Conservation (phyloP, 2,888 invertebrate genomes). For the Tetramorium bicarinatum region DNA sequence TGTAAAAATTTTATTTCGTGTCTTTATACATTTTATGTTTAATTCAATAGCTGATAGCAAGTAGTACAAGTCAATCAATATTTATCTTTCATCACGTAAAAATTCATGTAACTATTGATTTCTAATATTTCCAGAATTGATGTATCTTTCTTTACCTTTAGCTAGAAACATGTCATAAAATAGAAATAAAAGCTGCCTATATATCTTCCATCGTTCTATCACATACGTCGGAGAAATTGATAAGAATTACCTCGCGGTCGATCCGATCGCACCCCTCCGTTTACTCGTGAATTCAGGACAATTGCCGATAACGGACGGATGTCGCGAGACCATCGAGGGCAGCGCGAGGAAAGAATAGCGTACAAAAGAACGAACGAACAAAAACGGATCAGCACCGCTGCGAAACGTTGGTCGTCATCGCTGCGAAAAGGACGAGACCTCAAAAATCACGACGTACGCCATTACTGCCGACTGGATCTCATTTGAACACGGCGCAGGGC, state of each 20-base stretch:
- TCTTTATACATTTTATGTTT: neutral
- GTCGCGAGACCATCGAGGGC: neutral
- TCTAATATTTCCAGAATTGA: neutral
- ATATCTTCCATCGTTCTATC: neutral
- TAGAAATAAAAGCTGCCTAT: neutral
- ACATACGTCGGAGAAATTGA: constrained; percentile 11
- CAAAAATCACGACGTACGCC: constrained; percentile 76
- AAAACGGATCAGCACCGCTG: constrained; percentile 14
- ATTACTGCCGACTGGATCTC: constrained; percentile 77
- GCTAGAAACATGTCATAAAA: neutral
- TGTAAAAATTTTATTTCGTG: neutral
- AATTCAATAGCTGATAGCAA: neutral
- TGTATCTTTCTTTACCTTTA: neutral
- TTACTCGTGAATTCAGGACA: constrained; percentile 62
- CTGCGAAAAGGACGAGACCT: constrained; percentile 72
- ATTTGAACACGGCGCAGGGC: constrained; percentile 75
- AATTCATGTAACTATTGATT: neutral
- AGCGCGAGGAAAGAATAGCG: constrained; percentile 6
- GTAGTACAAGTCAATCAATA: neutral
- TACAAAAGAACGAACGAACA: constrained; percentile 18
- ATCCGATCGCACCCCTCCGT: constrained; percentile 55
- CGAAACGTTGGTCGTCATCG: constrained; percentile 2
- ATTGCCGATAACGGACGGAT: constrained; percentile 40
- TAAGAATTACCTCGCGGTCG: constrained; percentile 66
- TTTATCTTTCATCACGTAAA: neutral